Base-by-base conservation (phyloP, 2,888 invertebrate genomes). In the Euphydryas editha region DNA sequence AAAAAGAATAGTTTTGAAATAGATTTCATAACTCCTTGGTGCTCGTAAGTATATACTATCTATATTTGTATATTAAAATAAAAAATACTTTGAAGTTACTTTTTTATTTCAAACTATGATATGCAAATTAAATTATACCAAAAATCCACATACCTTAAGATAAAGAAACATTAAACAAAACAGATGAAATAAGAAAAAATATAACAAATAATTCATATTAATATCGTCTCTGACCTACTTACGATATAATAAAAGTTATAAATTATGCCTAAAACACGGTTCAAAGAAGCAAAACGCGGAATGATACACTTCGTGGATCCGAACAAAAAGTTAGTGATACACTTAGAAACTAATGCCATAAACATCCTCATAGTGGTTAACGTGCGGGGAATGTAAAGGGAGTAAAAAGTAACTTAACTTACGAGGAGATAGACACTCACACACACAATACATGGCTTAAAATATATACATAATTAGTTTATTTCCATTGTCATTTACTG, bases 261-360 rank as follows among this genome's bases (percentile, higher is more conserved):
- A 36, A 30, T 36, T 54, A 54, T 1, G 8, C 21, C 8, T 17
- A 36, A 49, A 54, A 54, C 36, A 17, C n/a, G 36, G 8, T 30
- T 17, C 30, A 54, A 54, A 17, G 36, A 54, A 24, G 7, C 24
- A 51, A 3, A 54, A n/a, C 17, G 36, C 17, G 36, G 36, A 36
- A 36, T 18, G 30, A 54, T 30, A 54, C 54, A 21, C 30, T 36
- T 54, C 54, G 17, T 36, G 30, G 17, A 47, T 49, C n/a, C 30
- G 46, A 47, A 49, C 56, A 54, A 47, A 47, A 47, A 62, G 57
- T 49, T 62, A 62, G 15, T 21, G 30, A 56, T 36, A 37, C 37
- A 56, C 62, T 62, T 57, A 24, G 57, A 24, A 62, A 62, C 57
- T 49, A 57, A 11, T 17, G n/a, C 62, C 24, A 57, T 57, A 49